Evolutionary conservation across 2,113 vertebrate species (phyloP).

Genomic region (Labeo catla): DNA sequence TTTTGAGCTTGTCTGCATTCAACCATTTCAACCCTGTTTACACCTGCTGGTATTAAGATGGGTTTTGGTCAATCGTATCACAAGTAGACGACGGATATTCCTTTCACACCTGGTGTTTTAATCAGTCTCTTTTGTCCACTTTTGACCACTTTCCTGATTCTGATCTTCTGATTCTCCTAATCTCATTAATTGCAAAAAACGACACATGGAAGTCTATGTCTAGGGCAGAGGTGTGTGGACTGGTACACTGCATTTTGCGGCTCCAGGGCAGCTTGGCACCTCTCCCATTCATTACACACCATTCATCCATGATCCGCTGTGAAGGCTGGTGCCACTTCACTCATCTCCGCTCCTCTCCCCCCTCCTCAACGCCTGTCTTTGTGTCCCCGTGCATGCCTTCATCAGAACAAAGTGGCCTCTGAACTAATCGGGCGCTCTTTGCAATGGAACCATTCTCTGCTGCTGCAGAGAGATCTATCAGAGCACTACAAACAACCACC

Average conservation of each 20-base stretch:
- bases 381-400: constrained; percentile 55
- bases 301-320: constrained; percentile 40
- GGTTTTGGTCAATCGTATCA: too few species aligned
- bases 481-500: constrained; percentile 21
- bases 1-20: too few species aligned
- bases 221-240: not conserved
- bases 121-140: too few species aligned
- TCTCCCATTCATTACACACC: constrained; percentile 62
- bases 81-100: too few species aligned
- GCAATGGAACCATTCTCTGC: constrained; percentile 64
- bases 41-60: too few species aligned
- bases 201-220: not conserved
- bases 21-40: too few species aligned
- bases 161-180: not conserved
- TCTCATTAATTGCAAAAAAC: not conserved
- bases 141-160: too few species aligned
- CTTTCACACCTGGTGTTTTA: too few species aligned
- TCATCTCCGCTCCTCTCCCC: constrained; percentile 40
- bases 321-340: constrained; percentile 51
- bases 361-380: constrained; percentile 62
- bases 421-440: constrained; percentile 57
- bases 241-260: not conserved
- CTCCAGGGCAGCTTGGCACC: constrained; percentile 62
- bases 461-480: constrained; percentile 38
- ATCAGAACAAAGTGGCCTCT: constrained; percentile 70